These are phyloP conservation scores for Onthophagus taurus DNA, from an alignment of 1,140 invertebrate genomes.

Conservation along the genomic window DNA sequence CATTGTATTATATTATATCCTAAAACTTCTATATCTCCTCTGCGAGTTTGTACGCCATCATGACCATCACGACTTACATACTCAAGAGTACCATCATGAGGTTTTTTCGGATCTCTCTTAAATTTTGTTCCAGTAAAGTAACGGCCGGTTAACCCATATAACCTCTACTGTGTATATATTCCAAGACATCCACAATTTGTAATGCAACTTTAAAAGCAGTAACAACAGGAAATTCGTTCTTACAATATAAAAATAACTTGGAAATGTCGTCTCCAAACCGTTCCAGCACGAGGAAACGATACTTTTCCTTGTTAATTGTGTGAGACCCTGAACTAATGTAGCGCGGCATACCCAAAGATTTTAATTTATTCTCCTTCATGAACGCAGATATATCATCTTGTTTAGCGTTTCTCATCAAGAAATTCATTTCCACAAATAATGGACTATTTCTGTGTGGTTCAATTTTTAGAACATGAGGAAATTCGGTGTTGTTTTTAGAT, in stretches of 20 bases:
- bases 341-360: slow-evolving; percentile 74
- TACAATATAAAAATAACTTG: slow-evolving; percentile 64
- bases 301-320: slow-evolving; percentile 63
- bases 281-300: slow-evolving; percentile 87
- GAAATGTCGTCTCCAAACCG: slow-evolving; percentile 84
- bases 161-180: slow-evolving; percentile 77
- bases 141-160: slow-evolving; percentile 81
- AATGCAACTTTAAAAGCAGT: slow-evolving; percentile 72
- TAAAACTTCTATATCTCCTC: slow-evolving; percentile 87
- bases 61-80: slow-evolving; percentile 93
- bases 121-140: slow-evolving; percentile 63
- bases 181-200: slow-evolving; percentile 79
- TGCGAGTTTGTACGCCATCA: slow-evolving; percentile 67
- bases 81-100: slow-evolving; percentile 92
- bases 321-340: slow-evolving; percentile 77
- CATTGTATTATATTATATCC: slow-evolving; percentile 90
- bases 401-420: slow-evolving; percentile 82
- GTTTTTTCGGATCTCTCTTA: slow-evolving; percentile 79
- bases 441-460: slow-evolving; percentile 90
- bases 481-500: slow-evolving; percentile 40
- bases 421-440: slow-evolving; percentile 91
- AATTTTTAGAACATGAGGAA: slow-evolving; percentile 69
- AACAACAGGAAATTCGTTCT: slow-evolving; percentile 56
- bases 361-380: slow-evolving; percentile 59
- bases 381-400: slow-evolving; percentile 68